Percentiles rank a stretch among this genome's conserved stretches.
Evolutionary conservation across 2,113 vertebrate genomes (phyloP).

Genomic region (Desmodus rotundus): DNA sequence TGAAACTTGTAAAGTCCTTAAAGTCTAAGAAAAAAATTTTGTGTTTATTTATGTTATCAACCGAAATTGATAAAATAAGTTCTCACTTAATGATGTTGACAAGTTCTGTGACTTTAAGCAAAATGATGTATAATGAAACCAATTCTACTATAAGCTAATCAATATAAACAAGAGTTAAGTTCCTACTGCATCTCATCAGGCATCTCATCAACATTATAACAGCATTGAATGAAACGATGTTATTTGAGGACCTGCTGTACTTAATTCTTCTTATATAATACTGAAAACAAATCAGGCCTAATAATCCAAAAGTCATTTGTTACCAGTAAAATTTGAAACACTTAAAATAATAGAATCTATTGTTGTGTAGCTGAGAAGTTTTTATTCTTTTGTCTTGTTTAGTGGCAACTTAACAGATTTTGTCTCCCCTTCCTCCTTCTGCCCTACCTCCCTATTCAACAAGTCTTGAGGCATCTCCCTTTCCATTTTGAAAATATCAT

Average conservation of each 20-base stretch:
- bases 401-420: not conserved
- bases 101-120: not conserved
- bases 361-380: not conserved
- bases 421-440: not conserved
- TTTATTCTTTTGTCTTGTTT: not conserved
- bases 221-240: not conserved
- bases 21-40: not conserved
- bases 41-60: not conserved
- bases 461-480: not conserved
- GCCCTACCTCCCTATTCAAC: not conserved
- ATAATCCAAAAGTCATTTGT: not conserved
- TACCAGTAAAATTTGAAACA: slow-evolving; percentile 9
- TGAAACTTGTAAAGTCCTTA: not conserved
- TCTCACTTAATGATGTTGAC: not conserved
- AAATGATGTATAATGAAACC: not conserved
- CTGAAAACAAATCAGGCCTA: not conserved
- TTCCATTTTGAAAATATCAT: not conserved
- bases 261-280: not conserved
- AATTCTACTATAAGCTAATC: not conserved
- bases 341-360: not conserved
- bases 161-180: not conserved
- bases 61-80: not conserved
- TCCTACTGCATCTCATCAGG: not conserved
- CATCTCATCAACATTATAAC: not conserved
- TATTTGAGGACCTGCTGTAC: not conserved